phyloP scores from a whole-genome alignment of 2,888 invertebrate species.

The Drosophila mayaguana region DNA sequence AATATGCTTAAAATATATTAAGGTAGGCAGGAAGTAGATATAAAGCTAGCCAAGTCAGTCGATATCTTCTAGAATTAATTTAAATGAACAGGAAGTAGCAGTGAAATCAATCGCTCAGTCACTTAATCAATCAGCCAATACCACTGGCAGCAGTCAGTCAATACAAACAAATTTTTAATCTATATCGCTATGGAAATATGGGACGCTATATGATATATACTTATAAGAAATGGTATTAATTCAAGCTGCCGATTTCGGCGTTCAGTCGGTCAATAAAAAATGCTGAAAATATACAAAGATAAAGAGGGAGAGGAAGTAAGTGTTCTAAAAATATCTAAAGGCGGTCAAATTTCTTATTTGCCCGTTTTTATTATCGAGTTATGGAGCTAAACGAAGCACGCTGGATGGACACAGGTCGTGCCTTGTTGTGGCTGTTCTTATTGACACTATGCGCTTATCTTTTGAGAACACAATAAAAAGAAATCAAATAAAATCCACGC shows the following conservation, averaged over 20 bases:
- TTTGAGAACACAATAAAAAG: conserved; percentile 40
- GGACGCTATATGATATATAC: neutral
- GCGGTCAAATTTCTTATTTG: conserved; percentile 7
- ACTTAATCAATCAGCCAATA: neutral
- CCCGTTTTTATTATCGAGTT: conserved; percentile 1
- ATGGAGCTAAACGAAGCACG: neutral
- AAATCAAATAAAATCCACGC: conserved; percentile 27
- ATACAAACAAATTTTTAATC: neutral
- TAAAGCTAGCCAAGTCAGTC: neutral
- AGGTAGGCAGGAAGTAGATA: neutral
- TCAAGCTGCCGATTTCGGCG: neutral
- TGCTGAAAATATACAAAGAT: neutral
- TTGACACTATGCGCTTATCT: conserved; percentile 58
- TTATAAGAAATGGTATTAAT: neutral
- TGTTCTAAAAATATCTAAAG: conserved; percentile 14
- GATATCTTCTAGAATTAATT: neutral
- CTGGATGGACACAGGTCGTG: conserved; percentile 14
- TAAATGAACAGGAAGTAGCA: neutral
- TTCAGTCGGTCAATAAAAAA: neutral
- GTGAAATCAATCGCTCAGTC: neutral
- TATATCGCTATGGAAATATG: neutral
- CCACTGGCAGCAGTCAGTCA: neutral
- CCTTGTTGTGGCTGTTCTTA: conserved; percentile 16
- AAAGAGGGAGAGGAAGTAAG: neutral
- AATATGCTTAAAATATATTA: neutral